Evolutionary conservation across 1,140 invertebrate species (phyloP).

Genomic region (Scaptomyza pallida): DNA sequence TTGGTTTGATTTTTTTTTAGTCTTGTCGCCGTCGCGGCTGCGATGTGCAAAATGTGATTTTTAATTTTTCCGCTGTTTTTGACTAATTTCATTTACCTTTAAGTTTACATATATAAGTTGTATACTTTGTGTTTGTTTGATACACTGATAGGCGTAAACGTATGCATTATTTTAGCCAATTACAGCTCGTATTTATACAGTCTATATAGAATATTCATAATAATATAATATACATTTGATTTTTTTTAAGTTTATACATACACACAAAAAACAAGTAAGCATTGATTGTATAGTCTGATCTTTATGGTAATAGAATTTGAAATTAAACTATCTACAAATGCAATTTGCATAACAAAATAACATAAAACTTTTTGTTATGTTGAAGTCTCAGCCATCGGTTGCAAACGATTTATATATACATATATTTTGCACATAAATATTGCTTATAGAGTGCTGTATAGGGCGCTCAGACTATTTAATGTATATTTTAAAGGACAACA

Average conservation of each 20-base stretch:
- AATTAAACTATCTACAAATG: slow-evolving; percentile 60
- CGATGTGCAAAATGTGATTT: slow-evolving; percentile 37
- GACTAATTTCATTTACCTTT: slow-evolving; percentile 32
- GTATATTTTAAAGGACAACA: slow-evolving; percentile 14
- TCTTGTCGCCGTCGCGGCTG: slow-evolving; percentile 27
- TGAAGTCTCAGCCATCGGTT: neutral
- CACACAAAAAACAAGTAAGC: slow-evolving; percentile 47
- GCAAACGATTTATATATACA: neutral
- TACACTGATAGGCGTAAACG: slow-evolving; percentile 54
- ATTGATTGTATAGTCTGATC: slow-evolving; percentile 78
- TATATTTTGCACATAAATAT: slow-evolving; percentile 36
- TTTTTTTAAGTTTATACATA: slow-evolving; percentile 48
- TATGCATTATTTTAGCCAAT: slow-evolving; percentile 56
- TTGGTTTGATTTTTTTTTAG: slow-evolving; percentile 48
- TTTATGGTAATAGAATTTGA: slow-evolving; percentile 74
- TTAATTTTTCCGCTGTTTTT: slow-evolving; percentile 39
- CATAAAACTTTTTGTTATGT: neutral
- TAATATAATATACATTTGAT: slow-evolving; percentile 29
- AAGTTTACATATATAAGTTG: slow-evolving; percentile 27
- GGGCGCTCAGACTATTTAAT: slow-evolving; percentile 47
- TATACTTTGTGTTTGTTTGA: slow-evolving; percentile 46
- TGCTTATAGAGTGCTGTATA: slow-evolving; percentile 56
- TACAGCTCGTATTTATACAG: slow-evolving; percentile 73
- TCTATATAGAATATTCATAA: slow-evolving; percentile 23
- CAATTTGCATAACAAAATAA: slow-evolving; percentile 24